Percentiles rank a stretch among this genome's conserved stretches.
Conservation (phyloP, 2,113 vertebrate species). For the Calypte anna region DNA sequence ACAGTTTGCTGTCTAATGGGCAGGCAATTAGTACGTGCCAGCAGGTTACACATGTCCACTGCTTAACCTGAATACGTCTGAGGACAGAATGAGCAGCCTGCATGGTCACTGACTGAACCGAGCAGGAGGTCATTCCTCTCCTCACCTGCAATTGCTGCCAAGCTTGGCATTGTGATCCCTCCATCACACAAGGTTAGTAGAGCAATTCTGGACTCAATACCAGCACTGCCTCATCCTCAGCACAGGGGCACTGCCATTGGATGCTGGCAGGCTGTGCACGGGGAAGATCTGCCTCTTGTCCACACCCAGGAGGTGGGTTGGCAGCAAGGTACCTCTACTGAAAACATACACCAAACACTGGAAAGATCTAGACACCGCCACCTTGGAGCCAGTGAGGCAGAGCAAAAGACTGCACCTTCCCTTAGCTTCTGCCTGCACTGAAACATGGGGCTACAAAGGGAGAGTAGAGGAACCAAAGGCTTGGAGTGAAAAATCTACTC, state of each 20-base stretch:
- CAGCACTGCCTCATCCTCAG: neutral
- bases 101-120: neutral
- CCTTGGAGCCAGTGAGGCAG: neutral
- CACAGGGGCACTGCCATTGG: neutral
- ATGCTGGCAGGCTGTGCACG: accelerated
- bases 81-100: neutral
- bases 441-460: neutral
- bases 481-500: neutral
- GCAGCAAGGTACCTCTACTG: neutral
- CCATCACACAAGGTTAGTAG: neutral
- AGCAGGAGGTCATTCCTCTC: neutral
- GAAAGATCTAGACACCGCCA: neutral
- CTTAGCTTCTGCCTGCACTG: neutral
- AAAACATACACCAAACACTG: neutral
- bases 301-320: neutral
- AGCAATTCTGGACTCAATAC: neutral
- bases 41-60: neutral
- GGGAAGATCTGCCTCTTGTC: neutral
- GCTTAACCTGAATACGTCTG: neutral
- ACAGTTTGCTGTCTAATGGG: neutral
- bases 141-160: neutral
- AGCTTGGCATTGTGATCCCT: neutral
- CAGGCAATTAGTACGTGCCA: neutral
- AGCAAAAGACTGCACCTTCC: neutral
- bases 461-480: neutral